Conservation (phyloP, 2,888 invertebrate genomes). For the Anthrax anthrax region DNA sequence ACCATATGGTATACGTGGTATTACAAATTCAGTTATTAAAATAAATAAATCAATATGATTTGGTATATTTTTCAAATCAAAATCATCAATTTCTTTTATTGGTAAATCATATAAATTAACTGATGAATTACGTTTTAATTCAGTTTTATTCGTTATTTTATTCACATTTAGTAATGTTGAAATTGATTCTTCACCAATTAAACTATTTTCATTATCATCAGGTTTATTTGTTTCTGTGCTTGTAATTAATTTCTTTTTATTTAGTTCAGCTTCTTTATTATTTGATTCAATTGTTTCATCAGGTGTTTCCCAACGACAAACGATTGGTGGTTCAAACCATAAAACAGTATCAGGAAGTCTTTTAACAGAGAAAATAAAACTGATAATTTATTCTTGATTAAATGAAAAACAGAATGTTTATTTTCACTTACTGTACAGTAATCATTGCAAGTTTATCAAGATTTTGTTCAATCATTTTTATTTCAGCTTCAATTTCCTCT, state of each 20-base stretch:
- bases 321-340: constrained; percentile 66
- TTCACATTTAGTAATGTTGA: not conserved
- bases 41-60: constrained; percentile 26
- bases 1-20: constrained; percentile 30
- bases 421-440: constrained; percentile 47
- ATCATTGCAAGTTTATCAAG: constrained; percentile 58
- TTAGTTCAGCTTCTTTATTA: constrained; percentile 20
- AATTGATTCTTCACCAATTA: not conserved
- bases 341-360: constrained; percentile 54
- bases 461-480: constrained; percentile 55
- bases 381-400: not conserved
- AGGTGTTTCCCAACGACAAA: constrained; percentile 52
- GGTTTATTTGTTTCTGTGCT: not conserved
- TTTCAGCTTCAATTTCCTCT: constrained; percentile 67
- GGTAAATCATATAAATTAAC: not conserved
- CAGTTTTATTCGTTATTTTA: not conserved
- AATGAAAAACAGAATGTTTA: not conserved
- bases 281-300: constrained; percentile 28
- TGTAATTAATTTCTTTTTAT: not conserved
- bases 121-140: not conserved
- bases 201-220: not conserved
- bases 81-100: constrained; percentile 26
- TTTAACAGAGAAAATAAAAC: constrained; percentile 4
- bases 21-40: constrained; percentile 28
- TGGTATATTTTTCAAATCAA: constrained; percentile 29